Evolutionary conservation across 2,113 vertebrate species (phyloP), one percentile per base, ranked within the genome.

Genomic region (Chlorodrepanis virens): DNA sequence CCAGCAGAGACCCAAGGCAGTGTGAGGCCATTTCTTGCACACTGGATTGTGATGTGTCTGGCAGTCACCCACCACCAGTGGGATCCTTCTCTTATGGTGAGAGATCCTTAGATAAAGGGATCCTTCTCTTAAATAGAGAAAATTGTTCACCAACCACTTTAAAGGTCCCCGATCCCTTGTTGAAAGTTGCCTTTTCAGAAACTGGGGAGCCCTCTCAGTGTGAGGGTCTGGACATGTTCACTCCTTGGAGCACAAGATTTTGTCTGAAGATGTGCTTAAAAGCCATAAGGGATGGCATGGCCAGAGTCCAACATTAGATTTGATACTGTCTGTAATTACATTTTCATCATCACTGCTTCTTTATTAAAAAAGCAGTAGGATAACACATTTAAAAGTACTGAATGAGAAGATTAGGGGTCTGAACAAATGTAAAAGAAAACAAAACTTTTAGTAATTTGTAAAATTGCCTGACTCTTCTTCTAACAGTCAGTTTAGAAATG

Each of bases 181-280:
- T 53, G 54, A 44, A 74, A 39, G 8, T 7, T 65, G 27, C 17
- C 14, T 83, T 92, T 60, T 52, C n/a, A 74, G 45, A 81, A 91
- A 37, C 3, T 2, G 11, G 16, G 3, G 8, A 27, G 16, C n/a
- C 11, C 37, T 69, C 82, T 44, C 31, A 29, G 3, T 15, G 11
- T 16, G 23, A 2, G 1, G 6, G 3, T 61, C 35, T 60, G 44
- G 28, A 40, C 11, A 16, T 0, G 1, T 24, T 74, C 29, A 10
- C 11, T 61, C 42, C 29, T 68, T 33, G 21, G 9, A 10, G 21
- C 22, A 27, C 9, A 3, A 12, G 14, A 10, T 42, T 89, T 68
- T 64, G 6, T 40, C 17, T 49, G 28, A 72, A 69, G 7, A 5
- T 16, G 17, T 7, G 13, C 50, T 93, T n/a, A 37, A 74, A 63